Evolutionary conservation across 2,113 vertebrate species (phyloP), one percentile per base, ranked within the genome.

Genomic region (Ginglymostoma cirratum): DNA sequence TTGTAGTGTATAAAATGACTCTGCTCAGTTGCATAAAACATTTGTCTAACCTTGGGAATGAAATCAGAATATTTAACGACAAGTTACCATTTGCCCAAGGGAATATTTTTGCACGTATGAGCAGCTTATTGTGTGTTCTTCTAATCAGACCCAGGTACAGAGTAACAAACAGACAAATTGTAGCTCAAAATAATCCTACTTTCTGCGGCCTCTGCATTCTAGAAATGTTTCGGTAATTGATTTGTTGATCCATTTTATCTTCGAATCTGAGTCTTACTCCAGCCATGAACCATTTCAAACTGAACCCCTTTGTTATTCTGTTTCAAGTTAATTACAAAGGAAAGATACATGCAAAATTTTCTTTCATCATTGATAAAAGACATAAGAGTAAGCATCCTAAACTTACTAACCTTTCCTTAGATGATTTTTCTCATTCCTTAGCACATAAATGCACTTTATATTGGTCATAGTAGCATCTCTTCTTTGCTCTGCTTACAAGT

Each of bases 1-100:
- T 90, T 93, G 34, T 52, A 52, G 24, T 19, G 34, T 93, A 24
- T 67, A 65, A 93, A 93, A 93, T 93, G 65, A 66, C 38, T n/a
- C 61, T 66, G 55, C 61, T 93, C 61, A 66, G 34, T 93, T 34
- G 34, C 55, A 66, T 93, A n/a, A 66, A 93, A 67, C 38, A 8
- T 83, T 66, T 66, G 89, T 93, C 89, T 93, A 93, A 66, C 89
- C 61, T 38, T 67, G 89, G 61, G n/a, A 93, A 93, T 67, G 61
- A 93, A 93, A 61, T 66, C 38, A n/a, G 89, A 93, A 93, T 93
- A 93, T 67, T 93, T 93, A 93, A 93, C 67, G 34, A 66, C 89
- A 61, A 93, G 89, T 66, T 93, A 66, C 89, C 61, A 42, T 93
- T n/a, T 93, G n/a, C 89, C 61, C 89, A 66, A n/a, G 61, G 89